These are phyloP conservation scores for Patella depressa DNA, from an alignment of 2,888 invertebrate genomes.

Conservation along the genomic window DNA sequence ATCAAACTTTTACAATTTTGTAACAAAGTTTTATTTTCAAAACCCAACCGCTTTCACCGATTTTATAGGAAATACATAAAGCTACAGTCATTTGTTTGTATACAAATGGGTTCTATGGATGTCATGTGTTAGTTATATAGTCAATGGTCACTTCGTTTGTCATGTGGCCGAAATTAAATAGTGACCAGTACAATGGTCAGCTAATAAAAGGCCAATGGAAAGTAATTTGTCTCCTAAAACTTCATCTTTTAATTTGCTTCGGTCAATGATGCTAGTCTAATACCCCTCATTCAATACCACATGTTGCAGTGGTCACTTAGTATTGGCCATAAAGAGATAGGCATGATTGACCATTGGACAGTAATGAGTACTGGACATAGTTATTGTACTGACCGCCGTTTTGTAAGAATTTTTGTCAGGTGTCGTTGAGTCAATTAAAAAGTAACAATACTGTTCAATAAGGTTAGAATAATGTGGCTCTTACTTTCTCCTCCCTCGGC, in stretches of 20 bases:
- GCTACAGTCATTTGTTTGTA: too few species aligned
- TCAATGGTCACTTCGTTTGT: background rate
- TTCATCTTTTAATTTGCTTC: constrained; percentile 4
- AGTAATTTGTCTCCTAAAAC: constrained; percentile 10
- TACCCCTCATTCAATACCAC: background rate
- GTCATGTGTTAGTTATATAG: constrained; percentile 6
- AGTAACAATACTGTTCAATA: background rate
- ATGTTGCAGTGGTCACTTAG: constrained; percentile 9
- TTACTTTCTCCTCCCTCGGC: too few species aligned
- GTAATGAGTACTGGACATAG: background rate
- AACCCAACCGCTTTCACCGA: too few species aligned
- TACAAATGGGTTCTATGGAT: background rate
- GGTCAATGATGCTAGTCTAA: constrained; percentile 9
- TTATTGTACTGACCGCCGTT: background rate
- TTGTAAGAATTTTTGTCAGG: constrained; percentile 3
- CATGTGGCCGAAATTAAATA: constrained; percentile 7
- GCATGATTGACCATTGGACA: background rate
- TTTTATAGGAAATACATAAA: too few species aligned
- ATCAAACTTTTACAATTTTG: too few species aligned
- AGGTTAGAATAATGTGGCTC: background rate
- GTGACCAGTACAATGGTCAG: constrained; percentile 12
- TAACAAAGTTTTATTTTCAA: too few species aligned
- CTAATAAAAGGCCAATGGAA: constrained; percentile 9
- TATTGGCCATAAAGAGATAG: background rate
- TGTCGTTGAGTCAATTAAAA: constrained; percentile 5